Base-by-base conservation (phyloP, 2,113 vertebrate species). In the Amphiprion percula region DNA sequence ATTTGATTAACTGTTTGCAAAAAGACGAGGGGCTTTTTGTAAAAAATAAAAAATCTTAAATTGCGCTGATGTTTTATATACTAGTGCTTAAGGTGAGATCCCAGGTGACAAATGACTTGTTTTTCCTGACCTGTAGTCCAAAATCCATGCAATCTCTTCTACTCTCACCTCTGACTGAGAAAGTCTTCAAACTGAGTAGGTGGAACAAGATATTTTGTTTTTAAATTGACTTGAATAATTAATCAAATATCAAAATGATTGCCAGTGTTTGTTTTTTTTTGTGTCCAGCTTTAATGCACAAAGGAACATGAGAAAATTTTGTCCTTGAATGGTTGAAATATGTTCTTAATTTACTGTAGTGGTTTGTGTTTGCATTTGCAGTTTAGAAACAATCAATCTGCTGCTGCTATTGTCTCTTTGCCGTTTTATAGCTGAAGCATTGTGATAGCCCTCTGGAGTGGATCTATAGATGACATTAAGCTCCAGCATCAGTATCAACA, bases 401-500 rank as follows among this genome's bases (percentile, higher is more conserved):
- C 63, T 30, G n/a, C 21, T 16, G 12, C 3, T 46, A 12, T 64
- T 49, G 11, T 59, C 10, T 46, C 19, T 49, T 8, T 52, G 8
- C 9, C 65, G 17, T 68, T 79, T 59, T 59, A 21, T 49, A 62
- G 30, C 39, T 39, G 33, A 30, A 23, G 6, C n/a, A 12, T 77
- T 61, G 58, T 39, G 67, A 12, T 68, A 44, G 33, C 53, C 59
- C 37, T 79, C 39, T 74, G 24, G 46, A 44, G 24, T 71, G 61
- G 66, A 61, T 79, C 55, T 59, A 68, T 60, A 75, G 37, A 70
- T 74, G 62, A 83, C 65, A 56, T 76, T 77, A 79, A 80, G 54
- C 80, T 77, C 46, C 46, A 46, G 79, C 44, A 64, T 82, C 78
- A 55, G 60, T 79, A 66, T 47, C 74, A 77, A 53, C 79, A 52